Evolutionary conservation across 1,140 invertebrate genomes (phyloP), one percentile per base, ranked within the genome.

Genomic region (Zaprionus inermis): DNA sequence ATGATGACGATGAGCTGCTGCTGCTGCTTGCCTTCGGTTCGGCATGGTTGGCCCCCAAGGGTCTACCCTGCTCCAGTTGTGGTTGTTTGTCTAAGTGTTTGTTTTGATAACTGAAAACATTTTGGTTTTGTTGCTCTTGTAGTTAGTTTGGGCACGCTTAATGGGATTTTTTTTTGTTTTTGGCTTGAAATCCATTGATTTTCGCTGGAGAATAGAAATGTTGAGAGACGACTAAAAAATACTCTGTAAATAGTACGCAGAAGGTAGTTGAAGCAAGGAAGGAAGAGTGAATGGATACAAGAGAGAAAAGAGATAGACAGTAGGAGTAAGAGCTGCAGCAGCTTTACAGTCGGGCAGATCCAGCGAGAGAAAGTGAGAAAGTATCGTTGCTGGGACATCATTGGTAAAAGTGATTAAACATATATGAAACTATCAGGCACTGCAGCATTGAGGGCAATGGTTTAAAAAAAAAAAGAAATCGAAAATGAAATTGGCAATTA

Each of bases 401-500:
- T 6, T 16, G n/a, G 30, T 10, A 7, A 44, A 44, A 44, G 7
- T 44, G 38, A 44, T 44, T 44, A n/a, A n/a, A n/a, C n/a, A 44
- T 44, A 16, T 9, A 16, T 9, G 38, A 44, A 9, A 3, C n/a
- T 44, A 16, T 9, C n/a, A 44, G 38, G 38, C 38, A n/a, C 38
- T 44, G 14, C 2, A 38, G 14, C 36, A 38, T 38, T 38, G 36
- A 5, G 36, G 28, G 11, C 11, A 14, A 3, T 9, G 10, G 9
- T 5, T 28, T 28, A 28, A 28, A 28, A 46, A 4, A 46, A 46
- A 49, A 22, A 49, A 10, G 11, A 22, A 49, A 49, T 20, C 44
- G 18, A 49, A 49, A 49, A 49, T 49, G 12, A 49, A 49, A 49
- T 49, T 49, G 44, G 16, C 44, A 49, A 49, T 49, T 49, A 49